phyloP scores from a whole-genome alignment of 2,888 invertebrate genomes.

The Ischnus inquisitorius region DNA sequence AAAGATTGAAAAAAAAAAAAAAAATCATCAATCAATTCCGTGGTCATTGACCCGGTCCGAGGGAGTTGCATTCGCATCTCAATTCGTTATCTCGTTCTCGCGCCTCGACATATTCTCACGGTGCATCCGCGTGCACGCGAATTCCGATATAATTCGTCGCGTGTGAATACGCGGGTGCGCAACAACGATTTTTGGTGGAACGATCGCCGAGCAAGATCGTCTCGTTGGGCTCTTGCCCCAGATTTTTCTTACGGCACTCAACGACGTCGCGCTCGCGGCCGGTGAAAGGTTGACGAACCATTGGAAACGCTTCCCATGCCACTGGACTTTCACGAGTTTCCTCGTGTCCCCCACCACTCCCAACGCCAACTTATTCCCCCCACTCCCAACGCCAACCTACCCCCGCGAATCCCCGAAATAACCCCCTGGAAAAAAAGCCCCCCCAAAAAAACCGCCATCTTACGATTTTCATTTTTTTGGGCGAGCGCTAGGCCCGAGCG shows the following conservation, averaged over 20 bases:
- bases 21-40: not conserved
- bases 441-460: too few relatives aligned
- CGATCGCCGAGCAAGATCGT: not conserved
- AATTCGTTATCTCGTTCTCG: not conserved
- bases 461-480: too few relatives aligned
- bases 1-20: not conserved
- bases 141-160: not conserved
- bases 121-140: not conserved
- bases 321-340: constrained; percentile 44
- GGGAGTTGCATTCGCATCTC: not conserved
- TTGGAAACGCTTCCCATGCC: constrained; percentile 32
- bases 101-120: not conserved
- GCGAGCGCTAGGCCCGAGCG: too few relatives aligned
- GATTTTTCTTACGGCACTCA: not conserved
- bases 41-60: not conserved
- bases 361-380: not conserved
- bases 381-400: too few relatives aligned
- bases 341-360: not conserved
- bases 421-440: too few relatives aligned
- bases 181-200: not conserved
- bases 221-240: constrained; percentile 9
- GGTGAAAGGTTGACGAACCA: constrained; percentile 42
- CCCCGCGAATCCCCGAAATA: too few relatives aligned
- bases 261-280: not conserved
- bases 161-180: not conserved